phyloP scores from a whole-genome alignment of 2,888 invertebrate genomes.

The Argyra leucocephala region DNA sequence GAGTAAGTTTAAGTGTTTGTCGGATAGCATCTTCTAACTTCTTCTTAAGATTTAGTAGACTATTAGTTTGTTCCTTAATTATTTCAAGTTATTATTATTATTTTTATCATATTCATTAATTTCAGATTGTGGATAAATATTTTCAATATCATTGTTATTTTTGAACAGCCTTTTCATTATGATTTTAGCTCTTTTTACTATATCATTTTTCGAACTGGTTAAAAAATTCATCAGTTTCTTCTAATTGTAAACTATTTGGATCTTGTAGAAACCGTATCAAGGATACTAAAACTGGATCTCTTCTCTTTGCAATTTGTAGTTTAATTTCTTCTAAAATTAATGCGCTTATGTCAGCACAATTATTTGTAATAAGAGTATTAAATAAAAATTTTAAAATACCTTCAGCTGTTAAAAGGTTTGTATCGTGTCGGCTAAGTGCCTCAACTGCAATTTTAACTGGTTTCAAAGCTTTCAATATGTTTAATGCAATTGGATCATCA shows the following conservation, averaged over 20 bases:
- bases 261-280: constrained; percentile 8
- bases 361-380: neutral
- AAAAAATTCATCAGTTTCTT: neutral
- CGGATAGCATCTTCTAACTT: constrained; percentile 7
- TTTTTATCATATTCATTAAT: neutral
- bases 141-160: constrained; percentile 1
- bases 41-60: neutral
- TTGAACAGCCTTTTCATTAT: constrained; percentile 6
- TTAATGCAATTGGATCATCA: neutral
- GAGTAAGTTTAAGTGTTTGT: neutral
- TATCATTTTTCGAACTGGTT: constrained; percentile 8
- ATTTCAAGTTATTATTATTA: neutral
- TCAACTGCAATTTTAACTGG: neutral
- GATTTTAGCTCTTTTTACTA: neutral
- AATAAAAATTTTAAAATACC: neutral
- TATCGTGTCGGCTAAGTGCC: neutral
- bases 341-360: neutral
- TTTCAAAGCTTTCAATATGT: neutral
- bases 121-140: neutral
- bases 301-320: neutral
- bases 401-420: neutral
- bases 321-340: neutral
- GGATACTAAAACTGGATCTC: constrained; percentile 5
- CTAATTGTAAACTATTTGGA: neutral
- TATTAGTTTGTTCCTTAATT: neutral